Evolutionary conservation across 1,140 invertebrate species (phyloP).

Genomic region (Parasteatoda tepidariorum): DNA sequence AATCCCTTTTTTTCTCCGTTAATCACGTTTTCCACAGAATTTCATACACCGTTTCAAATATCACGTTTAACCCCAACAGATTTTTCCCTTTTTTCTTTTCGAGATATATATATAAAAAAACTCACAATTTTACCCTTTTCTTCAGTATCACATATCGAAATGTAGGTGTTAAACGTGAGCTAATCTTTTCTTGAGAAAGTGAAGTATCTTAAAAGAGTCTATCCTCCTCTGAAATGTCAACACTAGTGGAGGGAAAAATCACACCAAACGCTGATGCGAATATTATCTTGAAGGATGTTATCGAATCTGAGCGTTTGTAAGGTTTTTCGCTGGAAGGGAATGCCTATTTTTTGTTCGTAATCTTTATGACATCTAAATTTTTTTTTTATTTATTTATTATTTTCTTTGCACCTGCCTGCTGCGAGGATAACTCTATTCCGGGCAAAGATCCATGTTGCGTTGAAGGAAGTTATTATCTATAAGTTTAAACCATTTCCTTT

Average conservation of each 20-base stretch:
- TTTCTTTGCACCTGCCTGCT: conserved; percentile 8
- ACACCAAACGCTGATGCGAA: not conserved
- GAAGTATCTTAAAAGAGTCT: not conserved
- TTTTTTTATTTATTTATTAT: not conserved
- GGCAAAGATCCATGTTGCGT: conserved; percentile 6
- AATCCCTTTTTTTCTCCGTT: not conserved
- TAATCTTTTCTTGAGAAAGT: conserved; percentile 29
- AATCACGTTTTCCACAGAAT: not conserved
- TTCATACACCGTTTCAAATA: not conserved
- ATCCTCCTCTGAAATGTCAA: not conserved
- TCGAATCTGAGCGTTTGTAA: not conserved
- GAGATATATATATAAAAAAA: not conserved
- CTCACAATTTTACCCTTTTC: not conserved
- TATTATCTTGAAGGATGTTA: not conserved
- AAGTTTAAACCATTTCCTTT: too few species aligned
- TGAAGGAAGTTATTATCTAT: too few species aligned
- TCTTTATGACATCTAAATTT: not conserved
- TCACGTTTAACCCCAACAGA: not conserved
- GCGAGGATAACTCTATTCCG: not conserved
- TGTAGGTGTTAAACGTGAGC: conserved; percentile 24
- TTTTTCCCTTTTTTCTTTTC: not conserved
- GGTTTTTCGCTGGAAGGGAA: not conserved
- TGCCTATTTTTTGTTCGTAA: not conserved
- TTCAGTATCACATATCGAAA: conserved; percentile 4
- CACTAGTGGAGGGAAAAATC: not conserved